A percentile compares a stretch with the other conserved stretches of the same genome.
Evolutionary conservation across 2,797 vertebrate species (phyloP).

Genomic region (Pogoniulus pusillus): DNA sequence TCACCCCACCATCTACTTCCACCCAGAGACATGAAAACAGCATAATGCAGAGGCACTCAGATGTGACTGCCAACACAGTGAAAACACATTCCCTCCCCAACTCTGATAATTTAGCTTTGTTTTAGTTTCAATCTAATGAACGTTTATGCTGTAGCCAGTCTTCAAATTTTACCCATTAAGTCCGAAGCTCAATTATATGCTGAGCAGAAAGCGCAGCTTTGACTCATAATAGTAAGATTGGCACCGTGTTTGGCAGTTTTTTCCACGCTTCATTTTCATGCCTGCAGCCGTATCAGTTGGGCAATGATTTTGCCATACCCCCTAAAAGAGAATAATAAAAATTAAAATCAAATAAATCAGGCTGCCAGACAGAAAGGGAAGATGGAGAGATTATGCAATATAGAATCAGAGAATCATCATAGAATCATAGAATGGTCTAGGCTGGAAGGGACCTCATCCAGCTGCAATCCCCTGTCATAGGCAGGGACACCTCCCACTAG

Average conservation of each 20-base stretch:
- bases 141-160: slow-evolving; percentile 54
- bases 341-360: background rate
- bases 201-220: slow-evolving; percentile 35
- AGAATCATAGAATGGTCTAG: too few relatives aligned
- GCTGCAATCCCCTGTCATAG: too few relatives aligned
- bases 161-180: slow-evolving; percentile 59
- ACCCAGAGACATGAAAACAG: background rate
- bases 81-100: slow-evolving; percentile 31
- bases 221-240: slow-evolving; percentile 60
- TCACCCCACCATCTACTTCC: background rate
- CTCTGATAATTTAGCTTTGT: slow-evolving; percentile 60
- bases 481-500: too few relatives aligned
- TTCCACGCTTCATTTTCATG: slow-evolving; percentile 32
- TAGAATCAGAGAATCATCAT: too few relatives aligned
- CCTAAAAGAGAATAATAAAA: background rate
- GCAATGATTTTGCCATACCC: slow-evolving; percentile 14
- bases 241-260: slow-evolving; percentile 37
- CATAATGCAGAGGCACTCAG: slow-evolving; percentile 5
- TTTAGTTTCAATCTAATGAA: slow-evolving; percentile 63
- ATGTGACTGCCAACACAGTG: slow-evolving; percentile 13
- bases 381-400: background rate
- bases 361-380: background rate
- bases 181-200: slow-evolving; percentile 46
- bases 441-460: too few relatives aligned
- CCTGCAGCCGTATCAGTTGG: background rate